Conservation (phyloP, 2,113 vertebrate genomes). For the Equus przewalskii region DNA sequence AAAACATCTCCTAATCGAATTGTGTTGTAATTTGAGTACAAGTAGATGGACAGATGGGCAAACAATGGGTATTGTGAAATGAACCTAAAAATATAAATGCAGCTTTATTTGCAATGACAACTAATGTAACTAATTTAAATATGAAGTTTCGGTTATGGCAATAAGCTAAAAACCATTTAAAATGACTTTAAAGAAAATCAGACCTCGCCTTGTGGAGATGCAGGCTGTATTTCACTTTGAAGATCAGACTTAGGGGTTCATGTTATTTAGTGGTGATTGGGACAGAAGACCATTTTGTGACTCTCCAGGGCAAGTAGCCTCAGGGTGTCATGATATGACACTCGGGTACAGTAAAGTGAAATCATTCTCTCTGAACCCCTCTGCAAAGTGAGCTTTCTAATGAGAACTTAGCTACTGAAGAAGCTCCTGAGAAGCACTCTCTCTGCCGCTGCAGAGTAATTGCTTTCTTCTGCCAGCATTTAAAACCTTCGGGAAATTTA, state of each 20-base stretch:
- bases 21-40: slow-evolving; percentile 19
- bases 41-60: not conserved
- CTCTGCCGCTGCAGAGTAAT: not conserved
- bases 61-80: not conserved
- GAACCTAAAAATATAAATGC: not conserved
- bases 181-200: slow-evolving; percentile 38
- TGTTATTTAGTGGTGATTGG: slow-evolving; percentile 30
- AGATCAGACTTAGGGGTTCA: not conserved
- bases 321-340: not conserved
- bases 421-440: not conserved
- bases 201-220: not conserved
- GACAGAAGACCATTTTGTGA: slow-evolving; percentile 25
- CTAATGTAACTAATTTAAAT: slow-evolving; percentile 30
- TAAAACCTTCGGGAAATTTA: not conserved
- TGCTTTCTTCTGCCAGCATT: not conserved
- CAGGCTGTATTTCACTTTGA: not conserved
- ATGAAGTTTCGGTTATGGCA: not conserved
- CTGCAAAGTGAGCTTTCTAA: slow-evolving; percentile 48
- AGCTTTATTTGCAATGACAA: slow-evolving; percentile 5
- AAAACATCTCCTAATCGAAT: not conserved
- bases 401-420: slow-evolving; percentile 35
- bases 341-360: not conserved
- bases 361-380: slow-evolving; percentile 7
- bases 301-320: slow-evolving; percentile 23
- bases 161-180: slow-evolving; percentile 31